These are phyloP conservation scores for Cynopterus brachyotis DNA, from an alignment of 2,113 vertebrate species.

Conservation along the genomic window DNA sequence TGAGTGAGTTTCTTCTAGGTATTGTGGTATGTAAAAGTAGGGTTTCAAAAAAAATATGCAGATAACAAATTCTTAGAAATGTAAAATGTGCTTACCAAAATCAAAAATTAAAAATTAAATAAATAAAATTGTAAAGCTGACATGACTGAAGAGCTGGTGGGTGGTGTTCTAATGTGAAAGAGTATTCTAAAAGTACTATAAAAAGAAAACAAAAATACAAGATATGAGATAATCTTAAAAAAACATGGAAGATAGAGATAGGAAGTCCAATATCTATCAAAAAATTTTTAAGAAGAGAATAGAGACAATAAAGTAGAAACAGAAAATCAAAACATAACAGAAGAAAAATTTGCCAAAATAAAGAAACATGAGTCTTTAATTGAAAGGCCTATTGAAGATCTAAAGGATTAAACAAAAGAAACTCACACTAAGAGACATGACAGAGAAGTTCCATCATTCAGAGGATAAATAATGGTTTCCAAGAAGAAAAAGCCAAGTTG, in stretches of 20 bases:
- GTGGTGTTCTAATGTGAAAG: not conserved
- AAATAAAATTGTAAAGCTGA: not conserved
- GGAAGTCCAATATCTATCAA: not conserved
- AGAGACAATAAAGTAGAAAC: not conserved
- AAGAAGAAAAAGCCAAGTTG: not conserved
- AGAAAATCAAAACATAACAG: not conserved
- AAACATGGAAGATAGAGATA: not conserved
- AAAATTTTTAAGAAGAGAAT: not conserved
- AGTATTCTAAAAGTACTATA: not conserved
- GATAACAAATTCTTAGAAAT: not conserved
- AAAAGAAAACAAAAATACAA: not conserved
- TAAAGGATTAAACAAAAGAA: not conserved
- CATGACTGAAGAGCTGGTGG: not conserved
- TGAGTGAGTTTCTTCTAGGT: not conserved
- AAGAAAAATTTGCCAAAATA: not conserved
- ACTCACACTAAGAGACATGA: not conserved
- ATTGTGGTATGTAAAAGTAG: not conserved
- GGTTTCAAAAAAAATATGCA: not conserved
- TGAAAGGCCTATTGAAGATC: not conserved
- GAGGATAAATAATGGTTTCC: not conserved
- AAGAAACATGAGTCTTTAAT: not conserved
- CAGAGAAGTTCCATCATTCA: not conserved
- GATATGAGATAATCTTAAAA: not conserved
- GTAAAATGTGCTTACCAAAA: not conserved
- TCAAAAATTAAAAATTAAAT: conserved; percentile 6